Evolutionary conservation across 2,888 invertebrate species (phyloP).

Genomic region (Apamea crenata): DNA sequence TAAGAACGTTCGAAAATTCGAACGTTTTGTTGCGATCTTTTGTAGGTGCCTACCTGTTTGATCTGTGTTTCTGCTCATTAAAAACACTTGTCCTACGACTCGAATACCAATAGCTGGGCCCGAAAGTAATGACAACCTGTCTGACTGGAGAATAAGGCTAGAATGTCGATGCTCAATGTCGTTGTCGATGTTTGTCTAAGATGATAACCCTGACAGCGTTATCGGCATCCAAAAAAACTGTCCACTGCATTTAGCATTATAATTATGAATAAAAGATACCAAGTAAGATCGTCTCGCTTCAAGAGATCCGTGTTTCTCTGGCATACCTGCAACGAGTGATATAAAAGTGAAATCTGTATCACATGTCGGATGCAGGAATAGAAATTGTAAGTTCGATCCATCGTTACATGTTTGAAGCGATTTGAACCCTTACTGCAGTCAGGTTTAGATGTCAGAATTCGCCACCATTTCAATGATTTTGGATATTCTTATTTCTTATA

Average conservation of each 20-base stretch:
- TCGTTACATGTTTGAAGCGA: background rate
- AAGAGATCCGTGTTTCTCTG: constrained; percentile 32
- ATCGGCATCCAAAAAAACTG: constrained; percentile 18
- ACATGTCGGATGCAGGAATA: constrained; percentile 21
- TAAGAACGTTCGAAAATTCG: too few species aligned
- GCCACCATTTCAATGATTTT: too few species aligned
- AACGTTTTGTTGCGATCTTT: too few species aligned
- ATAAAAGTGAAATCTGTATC: constrained; percentile 57
- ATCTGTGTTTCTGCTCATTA: too few species aligned
- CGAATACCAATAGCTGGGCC: too few species aligned
- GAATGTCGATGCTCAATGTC: too few species aligned
- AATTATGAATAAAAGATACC: constrained; percentile 60
- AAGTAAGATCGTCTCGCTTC: constrained; percentile 39
- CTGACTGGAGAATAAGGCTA: too few species aligned
- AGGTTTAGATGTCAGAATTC: background rate
- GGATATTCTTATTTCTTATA: background rate
- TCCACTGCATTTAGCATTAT: background rate
- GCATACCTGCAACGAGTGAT: constrained; percentile 30
- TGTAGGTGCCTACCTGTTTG: too few species aligned
- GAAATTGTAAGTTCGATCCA: constrained; percentile 20
- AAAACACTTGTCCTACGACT: too few species aligned
- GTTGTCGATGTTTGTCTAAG: background rate
- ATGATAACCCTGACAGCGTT: background rate
- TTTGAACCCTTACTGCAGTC: background rate
- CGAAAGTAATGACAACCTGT: too few species aligned